phyloP scores from a whole-genome alignment of 2,113 vertebrate species.

The Python bivittatus region DNA sequence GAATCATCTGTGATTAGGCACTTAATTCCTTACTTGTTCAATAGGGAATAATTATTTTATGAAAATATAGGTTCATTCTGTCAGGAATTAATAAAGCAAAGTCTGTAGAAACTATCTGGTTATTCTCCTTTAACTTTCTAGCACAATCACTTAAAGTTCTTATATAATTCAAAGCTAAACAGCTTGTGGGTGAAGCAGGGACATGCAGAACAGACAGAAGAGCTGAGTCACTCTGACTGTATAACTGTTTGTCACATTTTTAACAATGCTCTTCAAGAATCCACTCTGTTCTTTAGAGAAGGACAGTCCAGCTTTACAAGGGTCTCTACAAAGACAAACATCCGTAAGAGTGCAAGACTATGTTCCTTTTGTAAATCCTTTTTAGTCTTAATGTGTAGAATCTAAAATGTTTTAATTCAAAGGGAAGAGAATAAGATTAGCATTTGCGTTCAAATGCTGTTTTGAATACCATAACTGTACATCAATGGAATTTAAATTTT shows the following conservation, averaged over 20 bases:
- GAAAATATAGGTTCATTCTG: slow-evolving; percentile 10
- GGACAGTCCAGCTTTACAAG: slow-evolving; percentile 24
- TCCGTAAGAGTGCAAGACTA: not conserved
- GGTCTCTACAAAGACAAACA: slow-evolving; percentile 23
- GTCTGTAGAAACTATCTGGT: not conserved
- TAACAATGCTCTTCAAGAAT: slow-evolving; percentile 36
- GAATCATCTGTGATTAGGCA: not conserved
- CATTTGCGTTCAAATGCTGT: slow-evolving; percentile 31
- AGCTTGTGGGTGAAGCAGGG: slow-evolving; percentile 35
- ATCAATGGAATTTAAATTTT: slow-evolving; percentile 30
- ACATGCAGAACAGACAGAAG: slow-evolving; percentile 41
- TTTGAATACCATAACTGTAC: slow-evolving; percentile 23
- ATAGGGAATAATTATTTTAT: not conserved
- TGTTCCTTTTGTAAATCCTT: slow-evolving; percentile 11
- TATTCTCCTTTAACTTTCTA: slow-evolving; percentile 22
- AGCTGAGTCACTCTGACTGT: slow-evolving; percentile 46
- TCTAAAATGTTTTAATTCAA: not conserved
- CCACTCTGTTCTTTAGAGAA: slow-evolving; percentile 29
- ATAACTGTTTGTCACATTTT: slow-evolving; percentile 44
- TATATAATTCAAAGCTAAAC: slow-evolving; percentile 50
- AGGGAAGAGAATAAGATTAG: slow-evolving; percentile 7
- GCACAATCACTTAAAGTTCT: not conserved
- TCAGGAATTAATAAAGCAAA: slow-evolving; percentile 18
- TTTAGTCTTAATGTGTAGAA: slow-evolving; percentile 20
- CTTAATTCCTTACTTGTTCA: slow-evolving; percentile 8